Evolutionary conservation across 2,797 vertebrate species (phyloP).

Genomic region (Nasua narica): DNA sequence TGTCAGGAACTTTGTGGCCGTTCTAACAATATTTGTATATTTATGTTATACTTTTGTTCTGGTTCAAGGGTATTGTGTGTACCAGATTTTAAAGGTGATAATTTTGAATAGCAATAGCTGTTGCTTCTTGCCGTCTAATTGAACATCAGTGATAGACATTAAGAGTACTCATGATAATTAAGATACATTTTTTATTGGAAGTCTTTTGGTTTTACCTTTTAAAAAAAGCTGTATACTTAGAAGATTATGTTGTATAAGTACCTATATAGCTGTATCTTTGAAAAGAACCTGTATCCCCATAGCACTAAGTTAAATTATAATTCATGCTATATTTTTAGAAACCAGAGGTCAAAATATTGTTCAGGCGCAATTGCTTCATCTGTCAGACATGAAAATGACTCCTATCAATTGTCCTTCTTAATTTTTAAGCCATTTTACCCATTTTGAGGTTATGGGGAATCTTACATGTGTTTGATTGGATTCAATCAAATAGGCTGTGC

Average conservation of each 20-base stretch:
- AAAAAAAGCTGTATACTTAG: conserved; percentile 33
- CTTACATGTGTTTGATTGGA: conserved; percentile 63
- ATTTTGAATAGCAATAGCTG: neutral
- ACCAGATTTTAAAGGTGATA: neutral
- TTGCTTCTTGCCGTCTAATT: neutral
- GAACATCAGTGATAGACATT: neutral
- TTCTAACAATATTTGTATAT: neutral
- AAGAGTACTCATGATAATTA: neutral
- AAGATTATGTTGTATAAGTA: conserved; percentile 15
- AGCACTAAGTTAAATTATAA: conserved; percentile 41
- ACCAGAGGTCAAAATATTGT: conserved; percentile 62
- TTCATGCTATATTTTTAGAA: conserved; percentile 58
- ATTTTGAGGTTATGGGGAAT: conserved; percentile 65
- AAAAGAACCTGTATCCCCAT: neutral
- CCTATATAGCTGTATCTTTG: neutral
- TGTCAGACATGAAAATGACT: conserved; percentile 62
- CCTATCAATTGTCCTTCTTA: conserved; percentile 69
- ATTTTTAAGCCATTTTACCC: conserved; percentile 71
- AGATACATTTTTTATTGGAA: conserved; percentile 12
- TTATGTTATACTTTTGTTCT: neutral
- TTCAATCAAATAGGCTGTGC: conserved; percentile 74
- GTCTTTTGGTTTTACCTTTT: conserved; percentile 35
- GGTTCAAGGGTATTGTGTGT: neutral
- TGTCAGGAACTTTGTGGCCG: neutral
- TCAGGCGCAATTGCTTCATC: conserved; percentile 44